Percentiles rank a stretch among this genome's conserved stretches.
These are phyloP conservation scores for Microcebus griseorufus DNA, from an alignment of 2,113 vertebrate species.

Conservation along the genomic window DNA sequence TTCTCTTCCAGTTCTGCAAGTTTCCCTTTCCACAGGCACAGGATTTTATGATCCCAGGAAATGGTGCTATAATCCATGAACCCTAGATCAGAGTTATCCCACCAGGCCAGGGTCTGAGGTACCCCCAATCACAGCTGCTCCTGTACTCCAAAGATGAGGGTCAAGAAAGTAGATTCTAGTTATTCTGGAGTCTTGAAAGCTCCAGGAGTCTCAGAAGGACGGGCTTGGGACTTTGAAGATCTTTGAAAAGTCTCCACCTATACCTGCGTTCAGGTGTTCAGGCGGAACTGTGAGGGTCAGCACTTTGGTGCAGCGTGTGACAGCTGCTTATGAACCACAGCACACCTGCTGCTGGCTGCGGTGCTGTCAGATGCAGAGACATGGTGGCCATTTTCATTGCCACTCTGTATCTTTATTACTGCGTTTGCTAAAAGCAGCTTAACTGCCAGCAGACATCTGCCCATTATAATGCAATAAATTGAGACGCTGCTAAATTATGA, in stretches of 20 bases:
- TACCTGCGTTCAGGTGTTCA: not conserved
- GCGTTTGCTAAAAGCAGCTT: constrained; percentile 76
- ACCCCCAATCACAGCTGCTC: not conserved
- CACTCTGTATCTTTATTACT: constrained; percentile 62
- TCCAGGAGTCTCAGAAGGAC: not conserved
- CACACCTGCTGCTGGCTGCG: constrained; percentile 39
- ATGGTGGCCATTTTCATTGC: constrained; percentile 42
- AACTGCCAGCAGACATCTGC: constrained; percentile 76
- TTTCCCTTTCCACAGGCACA: not conserved
- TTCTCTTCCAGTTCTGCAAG: not conserved
- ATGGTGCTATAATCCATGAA: not conserved
- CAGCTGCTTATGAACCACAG: not conserved
- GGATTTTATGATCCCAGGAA: not conserved
- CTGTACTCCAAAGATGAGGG: not conserved
- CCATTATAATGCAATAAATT: constrained; percentile 75
- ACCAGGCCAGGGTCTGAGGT: not conserved
- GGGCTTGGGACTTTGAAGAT: not conserved
- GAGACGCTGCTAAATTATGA: constrained; percentile 77
- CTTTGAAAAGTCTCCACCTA: not conserved
- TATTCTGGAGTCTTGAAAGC: not conserved
- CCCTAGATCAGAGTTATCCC: not conserved
- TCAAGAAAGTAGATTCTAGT: not conserved
- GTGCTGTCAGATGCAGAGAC: constrained; percentile 28
- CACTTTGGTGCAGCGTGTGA: not conserved
- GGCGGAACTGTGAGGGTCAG: not conserved